A percentile compares a stretch with the other conserved stretches of the same genome.
Evolutionary conservation across 2,113 vertebrate species (phyloP).

Genomic region (Gadus macrocephalus): DNA sequence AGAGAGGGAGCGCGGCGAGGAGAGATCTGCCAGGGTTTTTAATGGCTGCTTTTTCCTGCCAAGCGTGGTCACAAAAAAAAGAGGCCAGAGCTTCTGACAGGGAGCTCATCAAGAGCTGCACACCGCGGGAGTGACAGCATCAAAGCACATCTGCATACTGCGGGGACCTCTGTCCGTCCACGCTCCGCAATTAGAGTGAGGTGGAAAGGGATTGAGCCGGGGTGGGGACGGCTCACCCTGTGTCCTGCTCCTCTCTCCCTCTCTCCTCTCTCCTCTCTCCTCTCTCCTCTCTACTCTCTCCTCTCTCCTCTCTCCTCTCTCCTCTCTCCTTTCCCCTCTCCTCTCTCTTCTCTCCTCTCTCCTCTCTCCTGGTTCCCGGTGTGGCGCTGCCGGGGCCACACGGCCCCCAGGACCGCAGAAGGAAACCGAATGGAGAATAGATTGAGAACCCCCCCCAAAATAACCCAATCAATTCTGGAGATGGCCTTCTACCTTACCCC

Average conservation of each 20-base stretch:
- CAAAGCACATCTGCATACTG: constrained; percentile 53
- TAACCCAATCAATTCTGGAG: too few relatives aligned
- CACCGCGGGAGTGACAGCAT: constrained; percentile 60
- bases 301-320: too few relatives aligned
- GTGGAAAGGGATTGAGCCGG: background rate
- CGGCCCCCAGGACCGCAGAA: background rate
- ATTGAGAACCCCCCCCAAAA: too few relatives aligned
- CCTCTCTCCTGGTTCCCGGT: background rate
- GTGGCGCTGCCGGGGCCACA: too few relatives aligned
- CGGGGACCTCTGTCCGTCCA: background rate
- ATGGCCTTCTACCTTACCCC: too few relatives aligned
- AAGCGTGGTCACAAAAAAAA: constrained; percentile 49
- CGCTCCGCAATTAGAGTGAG: background rate
- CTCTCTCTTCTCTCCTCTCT: too few relatives aligned
- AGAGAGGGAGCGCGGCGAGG: constrained; percentile 13
- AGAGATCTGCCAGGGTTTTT: constrained; percentile 28
- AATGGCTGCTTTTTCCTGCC: constrained; percentile 41
- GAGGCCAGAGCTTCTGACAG: constrained; percentile 33
- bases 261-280: too few relatives aligned
- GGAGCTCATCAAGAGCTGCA: constrained; percentile 58
- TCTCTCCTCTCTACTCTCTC: too few relatives aligned
- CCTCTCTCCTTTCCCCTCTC: too few relatives aligned
- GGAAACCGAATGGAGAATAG: background rate
- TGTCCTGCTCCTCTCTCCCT: too few relatives aligned
- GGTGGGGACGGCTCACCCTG: background rate